Evolutionary conservation across 64 coral and sea anemone species (phyloP).

Genomic region (Stichodactyla helianthus): DNA sequence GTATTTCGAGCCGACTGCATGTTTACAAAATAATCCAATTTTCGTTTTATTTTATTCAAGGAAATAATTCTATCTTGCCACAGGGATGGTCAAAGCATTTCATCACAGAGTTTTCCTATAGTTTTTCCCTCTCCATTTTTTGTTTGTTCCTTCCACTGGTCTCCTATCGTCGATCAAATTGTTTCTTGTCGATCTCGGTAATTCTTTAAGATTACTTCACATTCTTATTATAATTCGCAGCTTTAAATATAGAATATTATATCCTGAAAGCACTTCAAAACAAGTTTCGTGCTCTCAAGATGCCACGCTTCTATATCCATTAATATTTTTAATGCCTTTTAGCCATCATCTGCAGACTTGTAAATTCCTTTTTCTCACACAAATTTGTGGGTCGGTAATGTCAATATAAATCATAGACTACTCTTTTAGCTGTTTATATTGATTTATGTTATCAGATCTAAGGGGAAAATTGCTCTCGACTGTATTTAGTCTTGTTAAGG

Average conservation of each 20-base stretch:
- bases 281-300: neutral
- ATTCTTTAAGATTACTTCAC: neutral
- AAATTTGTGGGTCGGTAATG: neutral
- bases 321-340: neutral
- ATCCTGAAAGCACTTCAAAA: neutral
- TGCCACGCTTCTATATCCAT: neutral
- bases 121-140: neutral
- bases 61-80: neutral
- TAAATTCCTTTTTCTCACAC: neutral
- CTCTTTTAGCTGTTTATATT: neutral
- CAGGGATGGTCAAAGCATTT: neutral
- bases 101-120: neutral
- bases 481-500: neutral
- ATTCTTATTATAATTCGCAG: neutral
- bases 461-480: neutral
- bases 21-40: slow-evolving; percentile 6
- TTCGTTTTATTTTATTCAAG: neutral
- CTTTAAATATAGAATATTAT: neutral
- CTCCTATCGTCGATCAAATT: neutral
- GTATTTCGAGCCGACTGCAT: neutral
- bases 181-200: neutral
- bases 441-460: neutral
- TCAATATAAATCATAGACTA: neutral
- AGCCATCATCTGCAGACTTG: neutral
- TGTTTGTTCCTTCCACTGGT: neutral